phyloP scores from a whole-genome alignment of 2,113 vertebrate species.

The Microtus oregoni region DNA sequence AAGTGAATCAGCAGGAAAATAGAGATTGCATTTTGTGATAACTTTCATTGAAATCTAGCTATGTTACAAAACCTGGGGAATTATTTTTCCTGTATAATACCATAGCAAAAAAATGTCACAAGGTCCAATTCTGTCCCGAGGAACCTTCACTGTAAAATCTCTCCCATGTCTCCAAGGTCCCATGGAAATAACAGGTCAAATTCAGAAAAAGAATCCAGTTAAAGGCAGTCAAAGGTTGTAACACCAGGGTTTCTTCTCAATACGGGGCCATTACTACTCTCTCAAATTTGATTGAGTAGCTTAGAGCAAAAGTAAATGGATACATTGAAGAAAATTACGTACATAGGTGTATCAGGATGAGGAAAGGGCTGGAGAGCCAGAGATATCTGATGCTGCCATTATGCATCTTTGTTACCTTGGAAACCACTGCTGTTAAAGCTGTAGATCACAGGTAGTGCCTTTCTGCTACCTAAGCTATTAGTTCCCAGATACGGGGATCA shows the following conservation, averaged over 20 bases:
- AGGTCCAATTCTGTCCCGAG: neutral
- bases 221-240: neutral
- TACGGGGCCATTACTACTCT: neutral
- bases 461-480: conserved; percentile 61
- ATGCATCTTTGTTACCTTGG: neutral
- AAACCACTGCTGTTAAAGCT: conserved; percentile 33
- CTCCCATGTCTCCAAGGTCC: neutral
- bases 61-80: neutral
- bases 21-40: conserved; percentile 7
- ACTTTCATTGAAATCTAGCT: conserved; percentile 24
- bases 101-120: neutral
- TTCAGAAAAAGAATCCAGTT: neutral
- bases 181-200: neutral
- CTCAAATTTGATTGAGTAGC: neutral
- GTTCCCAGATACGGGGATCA: neutral
- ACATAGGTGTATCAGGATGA: neutral
- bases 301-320: conserved; percentile 35
- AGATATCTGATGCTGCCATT: neutral
- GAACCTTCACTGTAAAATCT: neutral
- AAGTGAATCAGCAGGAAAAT: neutral
- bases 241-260: neutral
- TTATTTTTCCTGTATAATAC: neutral
- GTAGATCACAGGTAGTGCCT: conserved; percentile 72
- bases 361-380: conserved; percentile 25
- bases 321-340: conserved; percentile 24